Conservation (phyloP, 2,888 invertebrate species). For the Orchesella flavescens region DNA sequence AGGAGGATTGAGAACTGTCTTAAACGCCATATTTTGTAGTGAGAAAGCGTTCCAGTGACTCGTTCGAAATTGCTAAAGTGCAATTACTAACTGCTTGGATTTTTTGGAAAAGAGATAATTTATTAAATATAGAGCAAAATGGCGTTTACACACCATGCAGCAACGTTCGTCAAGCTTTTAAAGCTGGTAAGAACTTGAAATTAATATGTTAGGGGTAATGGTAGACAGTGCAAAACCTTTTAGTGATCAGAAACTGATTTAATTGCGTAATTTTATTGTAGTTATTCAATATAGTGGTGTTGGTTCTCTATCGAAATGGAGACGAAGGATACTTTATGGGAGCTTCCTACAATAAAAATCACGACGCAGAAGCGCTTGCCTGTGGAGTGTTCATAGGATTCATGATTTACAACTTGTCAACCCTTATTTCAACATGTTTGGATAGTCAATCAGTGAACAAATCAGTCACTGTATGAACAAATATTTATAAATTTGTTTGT, state of each 20-base stretch:
- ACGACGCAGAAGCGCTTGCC: conserved; percentile 90
- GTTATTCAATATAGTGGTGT: conserved; percentile 87
- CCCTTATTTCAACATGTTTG: conserved; percentile 84
- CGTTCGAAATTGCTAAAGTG: not conserved
- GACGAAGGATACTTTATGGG: conserved; percentile 88
- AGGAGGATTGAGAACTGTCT: not conserved
- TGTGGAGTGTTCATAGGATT: conserved; percentile 90
- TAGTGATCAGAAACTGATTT: not conserved
- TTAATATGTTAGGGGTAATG: not conserved
- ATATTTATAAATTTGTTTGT: conserved; percentile 4
- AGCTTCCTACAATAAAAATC: conserved; percentile 91
- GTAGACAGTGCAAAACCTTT: conserved; percentile 2
- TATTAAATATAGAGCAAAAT: conserved; percentile 34
- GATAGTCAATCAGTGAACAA: conserved; percentile 86
- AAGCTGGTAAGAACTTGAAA: conserved; percentile 62
- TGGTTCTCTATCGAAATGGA: conserved; percentile 87
- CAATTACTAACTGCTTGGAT: not conserved
- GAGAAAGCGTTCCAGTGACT: not conserved
- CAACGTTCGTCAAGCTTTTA: conserved; percentile 62
- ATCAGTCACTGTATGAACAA: conserved; percentile 76
- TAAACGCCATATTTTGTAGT: conserved; percentile 33
- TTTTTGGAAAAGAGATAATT: not conserved
- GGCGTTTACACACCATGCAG: conserved; percentile 67
- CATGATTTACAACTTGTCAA: conserved; percentile 87
- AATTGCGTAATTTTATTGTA: conserved; percentile 74